Evolutionary conservation across 1,140 invertebrate species (phyloP).

Genomic region (Galleria mellonella): DNA sequence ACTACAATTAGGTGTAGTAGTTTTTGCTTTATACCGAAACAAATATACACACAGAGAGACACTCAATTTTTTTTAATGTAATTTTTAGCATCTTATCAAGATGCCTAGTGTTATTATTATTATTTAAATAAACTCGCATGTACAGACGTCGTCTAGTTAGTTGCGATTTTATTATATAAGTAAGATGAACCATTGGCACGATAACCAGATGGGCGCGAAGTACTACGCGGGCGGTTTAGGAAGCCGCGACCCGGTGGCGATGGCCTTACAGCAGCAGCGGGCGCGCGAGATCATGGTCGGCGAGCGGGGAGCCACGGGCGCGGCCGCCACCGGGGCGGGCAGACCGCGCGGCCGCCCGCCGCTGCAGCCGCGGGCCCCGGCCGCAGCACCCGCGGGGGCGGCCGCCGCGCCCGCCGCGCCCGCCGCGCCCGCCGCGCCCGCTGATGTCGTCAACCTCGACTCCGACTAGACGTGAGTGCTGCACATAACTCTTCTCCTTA

Average conservation of each 20-base stretch:
- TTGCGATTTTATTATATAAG: no score
- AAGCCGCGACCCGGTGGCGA: slow-evolving; percentile 67
- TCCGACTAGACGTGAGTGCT: slow-evolving; percentile 34
- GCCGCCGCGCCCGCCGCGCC: slow-evolving; percentile 12
- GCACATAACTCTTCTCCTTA: no score
- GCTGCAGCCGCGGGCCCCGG: background rate
- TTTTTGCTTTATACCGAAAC: no score
- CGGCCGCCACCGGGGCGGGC: slow-evolving; percentile 13
- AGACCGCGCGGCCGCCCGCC: slow-evolving; percentile 17
- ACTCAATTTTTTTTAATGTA: no score
- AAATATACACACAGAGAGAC: no score
- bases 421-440: slow-evolving; percentile 9
- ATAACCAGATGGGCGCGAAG: slow-evolving; percentile 50
- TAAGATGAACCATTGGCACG: no score
- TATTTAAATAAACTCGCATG: no score
- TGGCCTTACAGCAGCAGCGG: slow-evolving; percentile 64
- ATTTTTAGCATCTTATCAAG: no score
- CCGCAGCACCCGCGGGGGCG: slow-evolving; percentile 7
- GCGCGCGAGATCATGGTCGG: slow-evolving; percentile 60
- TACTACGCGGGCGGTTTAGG: slow-evolving; percentile 70
- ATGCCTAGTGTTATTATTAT: no score
- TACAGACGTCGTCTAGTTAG: no score
- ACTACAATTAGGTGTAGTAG: no score
- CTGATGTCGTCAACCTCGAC: slow-evolving; percentile 58
- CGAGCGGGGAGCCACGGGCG: slow-evolving; percentile 16